These are phyloP conservation scores for Neofelis nebulosa DNA, from an alignment of 2,113 vertebrate species.

Conservation along the genomic window DNA sequence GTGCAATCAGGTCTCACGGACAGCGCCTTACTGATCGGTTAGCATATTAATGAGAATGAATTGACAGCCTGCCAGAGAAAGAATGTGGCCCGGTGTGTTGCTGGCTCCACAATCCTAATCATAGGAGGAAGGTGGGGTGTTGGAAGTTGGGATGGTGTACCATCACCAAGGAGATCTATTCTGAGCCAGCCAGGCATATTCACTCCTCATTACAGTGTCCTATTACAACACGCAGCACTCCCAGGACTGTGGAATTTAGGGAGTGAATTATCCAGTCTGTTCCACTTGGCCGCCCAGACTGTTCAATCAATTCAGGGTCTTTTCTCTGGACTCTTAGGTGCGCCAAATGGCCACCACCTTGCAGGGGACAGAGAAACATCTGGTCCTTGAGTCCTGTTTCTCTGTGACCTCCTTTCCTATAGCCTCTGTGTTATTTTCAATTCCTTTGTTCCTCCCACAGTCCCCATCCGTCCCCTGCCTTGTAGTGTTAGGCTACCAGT, in stretches of 20 bases:
- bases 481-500: not conserved
- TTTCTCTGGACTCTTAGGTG: not conserved
- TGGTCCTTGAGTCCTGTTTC: not conserved
- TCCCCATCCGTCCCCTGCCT: not conserved
- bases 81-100: not conserved
- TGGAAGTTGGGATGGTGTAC: not conserved
- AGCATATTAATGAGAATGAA: not conserved
- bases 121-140: fast-evolving
- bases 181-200: not conserved
- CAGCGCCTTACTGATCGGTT: not conserved
- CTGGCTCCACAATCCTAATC: not conserved
- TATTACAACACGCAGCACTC: not conserved
- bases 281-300: not conserved
- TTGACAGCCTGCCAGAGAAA: not conserved
- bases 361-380: not conserved
- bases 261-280: not conserved
- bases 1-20: not conserved
- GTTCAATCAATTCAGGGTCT: not conserved
- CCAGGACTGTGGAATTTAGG: not conserved
- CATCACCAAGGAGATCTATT: not conserved
- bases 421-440: not conserved
- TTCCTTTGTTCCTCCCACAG: not conserved
- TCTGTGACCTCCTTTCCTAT: not conserved
- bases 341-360: not conserved
- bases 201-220: not conserved